phyloP scores from a whole-genome alignment of 2,888 invertebrate species.

The Meloe dianella region DNA sequence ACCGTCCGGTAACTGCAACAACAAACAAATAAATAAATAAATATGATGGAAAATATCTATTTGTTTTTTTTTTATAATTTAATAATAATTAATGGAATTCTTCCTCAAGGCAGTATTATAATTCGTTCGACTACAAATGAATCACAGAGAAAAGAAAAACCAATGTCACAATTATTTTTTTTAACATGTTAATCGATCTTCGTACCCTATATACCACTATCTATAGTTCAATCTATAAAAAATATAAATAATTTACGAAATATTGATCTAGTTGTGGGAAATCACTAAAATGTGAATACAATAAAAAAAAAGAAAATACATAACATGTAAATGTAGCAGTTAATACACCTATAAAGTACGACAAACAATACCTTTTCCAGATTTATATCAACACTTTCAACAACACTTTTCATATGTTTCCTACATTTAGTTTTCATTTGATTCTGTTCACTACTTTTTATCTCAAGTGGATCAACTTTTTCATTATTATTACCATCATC shows the following conservation, averaged over 20 bases:
- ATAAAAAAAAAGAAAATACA: background rate
- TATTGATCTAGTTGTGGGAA: background rate
- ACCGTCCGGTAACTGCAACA: slow-evolving; percentile 86
- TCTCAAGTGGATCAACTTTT: slow-evolving; percentile 4
- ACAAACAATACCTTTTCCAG: slow-evolving; percentile 35
- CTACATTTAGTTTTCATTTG: slow-evolving; percentile 23
- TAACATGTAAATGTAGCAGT: background rate
- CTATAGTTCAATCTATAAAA: background rate
- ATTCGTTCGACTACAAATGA: no score
- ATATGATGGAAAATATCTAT: slow-evolving; percentile 5
- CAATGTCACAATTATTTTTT: background rate
- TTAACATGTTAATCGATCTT: background rate
- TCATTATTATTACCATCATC: background rate
- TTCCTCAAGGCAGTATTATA: no score
- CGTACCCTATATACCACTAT: background rate
- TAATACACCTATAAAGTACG: background rate
- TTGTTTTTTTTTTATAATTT: no score
- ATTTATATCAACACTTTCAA: slow-evolving; percentile 25
- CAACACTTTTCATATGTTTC: slow-evolving; percentile 25
- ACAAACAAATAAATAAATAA: slow-evolving; percentile 10
- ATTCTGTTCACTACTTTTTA: slow-evolving; percentile 10
- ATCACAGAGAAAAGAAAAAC: background rate
- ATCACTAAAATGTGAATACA: background rate
- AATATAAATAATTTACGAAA: background rate
- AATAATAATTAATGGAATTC: no score